Percentiles rank a stretch among this genome's conserved stretches.
Conservation (phyloP, 2,888 invertebrate genomes). For the Baccha elongata region DNA sequence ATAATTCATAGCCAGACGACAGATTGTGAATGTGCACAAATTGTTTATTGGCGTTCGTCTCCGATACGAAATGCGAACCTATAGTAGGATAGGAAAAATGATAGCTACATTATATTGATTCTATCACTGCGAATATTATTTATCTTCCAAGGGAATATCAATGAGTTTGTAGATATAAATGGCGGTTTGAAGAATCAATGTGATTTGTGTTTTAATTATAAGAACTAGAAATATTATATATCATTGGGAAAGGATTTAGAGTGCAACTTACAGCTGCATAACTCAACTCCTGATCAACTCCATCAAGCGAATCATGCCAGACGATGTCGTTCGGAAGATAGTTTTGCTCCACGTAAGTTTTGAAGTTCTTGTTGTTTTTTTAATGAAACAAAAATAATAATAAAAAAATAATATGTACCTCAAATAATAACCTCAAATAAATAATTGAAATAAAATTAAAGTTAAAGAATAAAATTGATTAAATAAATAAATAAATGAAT, state of each 20-base stretch:
- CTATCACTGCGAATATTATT: slow-evolving; percentile 54
- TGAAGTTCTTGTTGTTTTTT: too few relatives aligned
- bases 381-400: too few relatives aligned
- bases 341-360: too few relatives aligned
- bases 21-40: slow-evolving; percentile 71
- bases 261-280: too few relatives aligned
- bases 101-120: slow-evolving; percentile 57
- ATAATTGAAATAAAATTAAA: too few relatives aligned
- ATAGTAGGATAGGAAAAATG: slow-evolving; percentile 67
- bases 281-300: too few relatives aligned
- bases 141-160: slow-evolving; percentile 32
- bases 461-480: too few relatives aligned
- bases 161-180: slow-evolving; percentile 26
- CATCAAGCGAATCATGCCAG: too few relatives aligned
- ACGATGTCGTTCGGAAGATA: too few relatives aligned
- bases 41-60: slow-evolving; percentile 69
- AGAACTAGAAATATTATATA: neutral
- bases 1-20: slow-evolving; percentile 68
- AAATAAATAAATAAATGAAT: too few relatives aligned
- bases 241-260: slow-evolving; percentile 5
- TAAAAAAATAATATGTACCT: too few relatives aligned
- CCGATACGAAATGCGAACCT: slow-evolving; percentile 33
- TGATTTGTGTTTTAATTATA: slow-evolving; percentile 56
- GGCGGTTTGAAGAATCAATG: slow-evolving; percentile 12
- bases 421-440: too few relatives aligned